Base-by-base conservation (phyloP, 2,113 vertebrate species). In the Hymenochirus boettgeri region DNA sequence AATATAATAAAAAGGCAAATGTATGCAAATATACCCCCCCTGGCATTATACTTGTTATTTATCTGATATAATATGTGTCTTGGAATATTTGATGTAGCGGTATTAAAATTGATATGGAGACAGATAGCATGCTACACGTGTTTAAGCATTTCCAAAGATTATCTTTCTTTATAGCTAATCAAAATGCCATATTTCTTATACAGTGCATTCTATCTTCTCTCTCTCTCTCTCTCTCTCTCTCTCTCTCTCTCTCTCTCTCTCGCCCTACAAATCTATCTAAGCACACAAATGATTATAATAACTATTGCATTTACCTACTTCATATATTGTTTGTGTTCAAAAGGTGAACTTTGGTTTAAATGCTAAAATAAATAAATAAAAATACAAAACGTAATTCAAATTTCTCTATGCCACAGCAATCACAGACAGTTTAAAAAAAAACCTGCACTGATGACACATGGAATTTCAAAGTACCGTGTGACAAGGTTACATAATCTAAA, bases 401-500 rank as follows among this genome's bases (percentile, higher is more conserved):
- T 25, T 45, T 23, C 50, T 54, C 18, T 21, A 26, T 63, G 25
- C 22, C 50, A 54, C 26, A 54, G 26, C 18, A 54, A 63, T 54
- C 50, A 29, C 22, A 55, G 61, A 35, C 57, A 12, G n/a, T 42
- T 31, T 31, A 37, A 64, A 64, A 64, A 46, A n/a, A n/a, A n/a
- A n/a, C 53, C 42, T 57, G 63, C 54, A n/a, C 47, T n/a, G 42
- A 33, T 57, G 53, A 48, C 63, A 65, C 42, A 57, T 65, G 27
- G 24, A 57, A 57, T 48, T 25, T 57, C 54, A 35, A 18, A 57
- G 63, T 26, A 48, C 35, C 48, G 45, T 65, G 27, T 57, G 63
- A 65, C 63, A 65, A 48, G 63, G 57, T 65, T 57, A 65, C 45
- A 48, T 57, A 65, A 65, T 65, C 39, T 57, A 57, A 65, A 57